Base-by-base conservation (phyloP, 2,888 invertebrate genomes). In the Tolmerus cingulatus region DNA sequence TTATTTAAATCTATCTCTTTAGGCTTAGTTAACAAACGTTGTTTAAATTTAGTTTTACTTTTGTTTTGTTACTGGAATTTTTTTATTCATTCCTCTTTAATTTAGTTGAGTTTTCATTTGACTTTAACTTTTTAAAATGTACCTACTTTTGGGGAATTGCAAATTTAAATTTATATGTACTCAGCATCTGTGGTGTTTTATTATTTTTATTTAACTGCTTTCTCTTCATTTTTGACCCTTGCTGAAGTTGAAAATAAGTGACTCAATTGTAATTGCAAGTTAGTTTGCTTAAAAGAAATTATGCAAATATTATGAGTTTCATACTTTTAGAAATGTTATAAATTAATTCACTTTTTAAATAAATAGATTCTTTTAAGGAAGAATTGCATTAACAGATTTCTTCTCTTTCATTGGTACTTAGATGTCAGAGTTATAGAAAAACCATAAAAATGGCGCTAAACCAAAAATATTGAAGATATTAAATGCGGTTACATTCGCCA, bases 1-100 rank as follows among this genome's bases (percentile, higher is more conserved):
- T 66, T 66, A 66, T 66, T 87, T 87, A 76, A 81, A 51, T 87
- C 30, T 87, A 74, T 30, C 43, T 23, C 40, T 40, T 79, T 87
- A 87, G 76, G 57, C 57, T 57, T 77, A 51, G 76, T 78, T 57
- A 87, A 87, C 76, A 57, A 78, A 27, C 77, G 51, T 78, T 77
- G 55, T 78, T 77, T 66, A 66, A 66, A 66, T 66, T 86, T 66
- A 78, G 78, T 30, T 37, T 86, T 81, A 74, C 46, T 79, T 74
- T 79, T 46, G 43, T 43, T 74, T 87, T 40, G 12, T 66, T 66
- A 66, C 12, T 66, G 19, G 66, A 5, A 12, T 66, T 66, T 66
- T 34, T 66, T 66, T 66, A 66, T 27, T 66, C 66, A 27, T 5
- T 66, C 55, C 2, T 55, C 27, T 27, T 66, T 66, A 66, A 66